Evolutionary conservation across 2,113 vertebrate genomes (phyloP).

Genomic region (Leptocoma aspasia): DNA sequence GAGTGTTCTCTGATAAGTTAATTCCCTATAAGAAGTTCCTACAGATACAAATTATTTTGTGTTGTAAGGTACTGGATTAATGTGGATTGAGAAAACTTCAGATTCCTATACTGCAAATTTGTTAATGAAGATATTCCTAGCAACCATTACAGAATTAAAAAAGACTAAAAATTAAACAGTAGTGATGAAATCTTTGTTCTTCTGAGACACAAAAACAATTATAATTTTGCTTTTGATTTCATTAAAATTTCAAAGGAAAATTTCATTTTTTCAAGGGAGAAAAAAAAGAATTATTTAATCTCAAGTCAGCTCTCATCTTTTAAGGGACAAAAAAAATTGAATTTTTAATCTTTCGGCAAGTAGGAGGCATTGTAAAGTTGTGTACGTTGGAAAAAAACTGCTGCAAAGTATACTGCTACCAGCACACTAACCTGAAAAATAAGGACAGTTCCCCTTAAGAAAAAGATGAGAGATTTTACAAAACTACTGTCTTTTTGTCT

Average conservation of each 20-base stretch:
- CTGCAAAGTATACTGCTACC: not conserved
- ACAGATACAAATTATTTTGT: not conserved
- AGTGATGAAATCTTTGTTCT: not conserved
- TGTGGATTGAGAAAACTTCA: not conserved
- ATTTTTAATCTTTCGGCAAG: not conserved
- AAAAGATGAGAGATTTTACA: not conserved
- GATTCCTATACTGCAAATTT: not conserved
- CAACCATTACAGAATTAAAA: not conserved
- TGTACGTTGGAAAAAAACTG: not conserved
- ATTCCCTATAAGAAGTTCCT: not conserved
- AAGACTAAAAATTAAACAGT: not conserved
- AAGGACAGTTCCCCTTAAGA: not conserved
- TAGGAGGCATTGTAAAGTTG: not conserved
- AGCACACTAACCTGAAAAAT: not conserved
- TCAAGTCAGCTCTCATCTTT: not conserved
- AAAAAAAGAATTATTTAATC: not conserved
- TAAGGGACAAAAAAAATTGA: not conserved
- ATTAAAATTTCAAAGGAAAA: not conserved
- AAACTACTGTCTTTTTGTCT: not conserved
- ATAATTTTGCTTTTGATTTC: not conserved
- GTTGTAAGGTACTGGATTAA: not conserved
- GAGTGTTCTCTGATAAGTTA: not conserved
- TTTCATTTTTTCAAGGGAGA: fast-evolving
- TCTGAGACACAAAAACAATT: not conserved
- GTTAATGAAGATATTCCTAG: not conserved